phyloP scores from a whole-genome alignment of 30 jellyfish, hydroid and myxozoan species.

The Euphysa ruthae region DNA sequence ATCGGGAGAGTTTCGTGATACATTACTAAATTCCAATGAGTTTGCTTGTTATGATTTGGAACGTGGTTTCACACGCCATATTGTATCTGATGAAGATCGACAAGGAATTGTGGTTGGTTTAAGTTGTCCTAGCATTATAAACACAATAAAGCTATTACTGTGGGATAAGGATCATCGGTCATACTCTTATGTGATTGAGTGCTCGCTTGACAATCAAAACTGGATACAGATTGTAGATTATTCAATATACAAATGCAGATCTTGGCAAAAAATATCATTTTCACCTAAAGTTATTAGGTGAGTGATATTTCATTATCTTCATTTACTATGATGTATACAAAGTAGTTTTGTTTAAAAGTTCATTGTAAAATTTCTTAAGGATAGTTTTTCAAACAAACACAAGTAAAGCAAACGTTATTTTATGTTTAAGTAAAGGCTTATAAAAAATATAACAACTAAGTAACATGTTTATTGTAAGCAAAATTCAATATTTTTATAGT shows the following conservation, averaged over 20 bases:
- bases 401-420: too few species aligned
- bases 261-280: constrained; percentile 57
- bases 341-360: too few species aligned
- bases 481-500: too few species aligned
- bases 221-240: constrained; percentile 67
- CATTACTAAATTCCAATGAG: constrained; percentile 54
- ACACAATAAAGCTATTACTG: constrained; percentile 48
- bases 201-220: constrained; percentile 59
- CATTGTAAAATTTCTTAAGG: too few species aligned
- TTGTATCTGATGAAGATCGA: constrained; percentile 36
- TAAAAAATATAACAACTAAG: too few species aligned
- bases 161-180: constrained; percentile 84
- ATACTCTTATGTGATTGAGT: constrained; percentile 57
- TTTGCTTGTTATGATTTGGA: constrained; percentile 59
- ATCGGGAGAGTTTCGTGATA: constrained; percentile 70
- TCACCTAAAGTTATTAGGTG: constrained; percentile 66
- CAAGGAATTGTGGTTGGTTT: constrained; percentile 61
- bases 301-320: too few species aligned
- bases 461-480: too few species aligned
- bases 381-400: too few species aligned
- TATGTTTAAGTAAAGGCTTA: too few species aligned
- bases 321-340: too few species aligned
- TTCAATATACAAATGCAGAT: constrained; percentile 51
- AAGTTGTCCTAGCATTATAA: constrained; percentile 75
- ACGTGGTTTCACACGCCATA: constrained; percentile 71